Base-by-base conservation (phyloP, 2,113 vertebrate genomes). In the Nothocercus nigrocapillus region DNA sequence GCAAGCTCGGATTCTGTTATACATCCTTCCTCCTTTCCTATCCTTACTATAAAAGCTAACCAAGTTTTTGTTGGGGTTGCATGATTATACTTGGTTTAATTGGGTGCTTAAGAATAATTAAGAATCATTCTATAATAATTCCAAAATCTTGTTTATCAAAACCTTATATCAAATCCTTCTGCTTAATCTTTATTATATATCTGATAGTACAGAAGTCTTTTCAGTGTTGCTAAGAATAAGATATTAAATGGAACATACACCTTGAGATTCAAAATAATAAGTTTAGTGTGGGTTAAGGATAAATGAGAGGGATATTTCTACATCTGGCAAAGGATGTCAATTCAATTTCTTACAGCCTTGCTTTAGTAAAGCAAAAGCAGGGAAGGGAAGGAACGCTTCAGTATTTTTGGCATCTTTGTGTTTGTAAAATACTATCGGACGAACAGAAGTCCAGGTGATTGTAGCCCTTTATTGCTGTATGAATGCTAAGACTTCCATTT, bases 1-100 rank as follows among this genome's bases (percentile, higher is more conserved):
- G 40, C 74, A 84, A 90, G 72, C 56, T 86, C 51, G 92, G 83
- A 90, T 82, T 91, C 82, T 90, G 53, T 73, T 81, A 20, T 64
- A 73, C 32, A 75, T 90, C 88, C 42, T 72, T 14, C 15, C 27
- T 30, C 15, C 66, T 11, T 20, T 30, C 32, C n/a, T 84, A 22
- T 90, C 75, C 34, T 92, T 62, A 49, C 13, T 49, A 47, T 27
- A 70, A 91, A 92, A 90, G 51, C 62, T 83, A 94, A 61, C 11
- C 44, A 86, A 44, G 12, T 84, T 85, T 53, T 84, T 47, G 2
- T 11, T 69, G 53, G 13, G 11, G 9, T 1, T 1, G 16, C 30
- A 16, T 34, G 62, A 69, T 76, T 87, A 76, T 89, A 82, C 76
- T 21, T n/a, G 66, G 9, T 30, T 5, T 74, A 91, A 88, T 36